Evolutionary conservation across 2,113 vertebrate species (phyloP), one percentile per base, ranked within the genome.

Genomic region (Lutjanus erythropterus): DNA sequence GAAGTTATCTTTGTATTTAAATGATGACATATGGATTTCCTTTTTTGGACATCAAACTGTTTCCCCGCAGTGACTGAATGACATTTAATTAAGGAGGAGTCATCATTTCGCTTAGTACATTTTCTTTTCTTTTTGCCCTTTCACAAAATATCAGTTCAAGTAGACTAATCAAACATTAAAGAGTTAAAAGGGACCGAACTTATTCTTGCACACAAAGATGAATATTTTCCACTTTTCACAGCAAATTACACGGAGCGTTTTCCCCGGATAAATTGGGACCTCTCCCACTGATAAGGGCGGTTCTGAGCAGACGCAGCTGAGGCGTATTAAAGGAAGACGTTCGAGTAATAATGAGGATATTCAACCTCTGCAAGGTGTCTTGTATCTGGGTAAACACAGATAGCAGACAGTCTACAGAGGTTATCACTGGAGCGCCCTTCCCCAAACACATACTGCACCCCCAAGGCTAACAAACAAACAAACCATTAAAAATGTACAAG

Each of bases 401-500:
- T 91, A 93, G 92, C 89, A 87, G 90, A 83, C 85, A 68, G 91
- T 89, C 93, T 85, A 70, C 88, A 62, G 93, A 92, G 92, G 93
- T 94, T 94, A 94, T 93, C 89, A 9, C 83, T 18, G 8, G 58
- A 56, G 83, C 86, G 72, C 79, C 88, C 81, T 86, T 84, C 87
- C 87, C 88, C 88, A 87, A 91, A 91, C 89, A 87, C 89, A 67
- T 83, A 86, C 89, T 74, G 89, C 87, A 84, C 90, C 90, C 89
- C 84, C 78, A 90, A 92, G 92, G 93, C 92, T 90, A 92, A 91
- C 91, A 93, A 94, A 94, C 91, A 94, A 93, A 93, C 92, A 93
- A 91, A 92, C 82, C 92, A 92, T 93, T 93, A 94, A 93, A 94
- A 92, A 94, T 93, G 92, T 90, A 94, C 93, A 91, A 84, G 92